phyloP scores from a whole-genome alignment of 2,797 vertebrate species.

The Octomys mimax region DNA sequence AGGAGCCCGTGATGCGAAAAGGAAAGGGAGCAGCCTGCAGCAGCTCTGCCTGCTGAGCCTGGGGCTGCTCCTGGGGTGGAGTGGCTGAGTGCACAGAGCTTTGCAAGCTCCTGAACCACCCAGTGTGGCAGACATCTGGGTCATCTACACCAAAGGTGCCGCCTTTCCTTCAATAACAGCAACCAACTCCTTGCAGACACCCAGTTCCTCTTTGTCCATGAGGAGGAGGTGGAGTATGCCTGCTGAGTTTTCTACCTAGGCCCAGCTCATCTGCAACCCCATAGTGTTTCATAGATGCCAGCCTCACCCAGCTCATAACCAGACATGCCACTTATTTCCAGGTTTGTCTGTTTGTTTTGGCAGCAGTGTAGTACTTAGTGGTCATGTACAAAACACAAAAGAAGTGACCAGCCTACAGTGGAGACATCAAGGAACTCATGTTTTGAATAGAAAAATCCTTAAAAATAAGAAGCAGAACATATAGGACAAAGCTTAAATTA shows the following conservation, averaged over 20 bases:
- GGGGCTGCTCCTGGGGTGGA: background rate
- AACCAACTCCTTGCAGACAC: background rate
- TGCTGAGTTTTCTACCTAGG: background rate
- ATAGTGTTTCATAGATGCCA: background rate
- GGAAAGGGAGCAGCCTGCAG: background rate
- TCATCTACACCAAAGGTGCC: background rate
- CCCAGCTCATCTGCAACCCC: background rate
- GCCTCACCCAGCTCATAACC: background rate
- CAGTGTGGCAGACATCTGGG: background rate
- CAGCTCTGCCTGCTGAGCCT: background rate
- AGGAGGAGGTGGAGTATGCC: background rate
- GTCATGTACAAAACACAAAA: conserved; percentile 27
- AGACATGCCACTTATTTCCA: background rate
- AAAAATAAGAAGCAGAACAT: conserved; percentile 13
- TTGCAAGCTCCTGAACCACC: background rate
- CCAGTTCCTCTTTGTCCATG: background rate
- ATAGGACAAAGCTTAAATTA: conserved; percentile 30
- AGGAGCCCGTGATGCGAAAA: conserved; percentile 54
- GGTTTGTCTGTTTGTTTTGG: conserved; percentile 31
- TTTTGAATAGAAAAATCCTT: conserved; percentile 49
- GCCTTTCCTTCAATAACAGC: background rate
- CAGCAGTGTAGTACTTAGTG: background rate
- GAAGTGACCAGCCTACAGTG: background rate
- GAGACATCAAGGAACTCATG: background rate
- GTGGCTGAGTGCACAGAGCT: background rate